These are phyloP conservation scores for Paramuricea clavata DNA, from an alignment of 92 coral and sea anemone genomes.

Conservation along the genomic window DNA sequence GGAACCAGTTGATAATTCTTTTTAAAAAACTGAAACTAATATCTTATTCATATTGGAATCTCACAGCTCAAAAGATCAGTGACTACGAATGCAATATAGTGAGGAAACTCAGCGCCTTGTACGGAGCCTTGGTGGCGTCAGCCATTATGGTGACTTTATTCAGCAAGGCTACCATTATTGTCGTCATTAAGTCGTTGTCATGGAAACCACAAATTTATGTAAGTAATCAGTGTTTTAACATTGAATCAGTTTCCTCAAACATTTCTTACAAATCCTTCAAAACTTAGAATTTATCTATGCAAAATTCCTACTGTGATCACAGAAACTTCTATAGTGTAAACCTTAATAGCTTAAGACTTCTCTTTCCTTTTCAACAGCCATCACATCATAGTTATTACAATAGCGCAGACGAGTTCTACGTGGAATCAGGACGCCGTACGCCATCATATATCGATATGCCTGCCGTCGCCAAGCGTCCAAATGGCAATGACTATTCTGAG, in stretches of 20 bases:
- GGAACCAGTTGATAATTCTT: too few relatives aligned
- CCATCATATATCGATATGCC: constrained; percentile 16
- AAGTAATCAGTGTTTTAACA: constrained; percentile 18
- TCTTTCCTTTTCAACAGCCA: not conserved
- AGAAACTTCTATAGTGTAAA: too few relatives aligned
- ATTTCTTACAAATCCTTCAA: too few relatives aligned
- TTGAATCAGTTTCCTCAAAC: too few relatives aligned
- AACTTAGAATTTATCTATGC: too few relatives aligned
- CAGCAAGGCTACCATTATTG: not conserved
- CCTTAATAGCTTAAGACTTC: too few relatives aligned
- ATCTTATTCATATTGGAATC: not conserved
- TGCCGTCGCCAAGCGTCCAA: not conserved
- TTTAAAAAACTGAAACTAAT: too few relatives aligned
- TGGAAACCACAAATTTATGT: constrained; percentile 14
- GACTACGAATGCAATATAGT: not conserved
- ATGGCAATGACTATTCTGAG: not conserved
- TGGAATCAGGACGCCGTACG: constrained; percentile 5
- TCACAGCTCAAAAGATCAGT: not conserved
- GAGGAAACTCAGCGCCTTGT: constrained; percentile 14
- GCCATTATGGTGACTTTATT: constrained; percentile 17
- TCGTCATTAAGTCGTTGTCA: constrained; percentile 24
- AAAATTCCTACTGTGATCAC: too few relatives aligned
- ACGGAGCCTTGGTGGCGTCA: constrained; percentile 16
- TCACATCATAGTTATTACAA: not conserved
- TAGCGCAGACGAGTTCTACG: constrained; percentile 8